phyloP scores from a whole-genome alignment of 2,888 invertebrate genomes.

The Pyrrhia umbra region DNA sequence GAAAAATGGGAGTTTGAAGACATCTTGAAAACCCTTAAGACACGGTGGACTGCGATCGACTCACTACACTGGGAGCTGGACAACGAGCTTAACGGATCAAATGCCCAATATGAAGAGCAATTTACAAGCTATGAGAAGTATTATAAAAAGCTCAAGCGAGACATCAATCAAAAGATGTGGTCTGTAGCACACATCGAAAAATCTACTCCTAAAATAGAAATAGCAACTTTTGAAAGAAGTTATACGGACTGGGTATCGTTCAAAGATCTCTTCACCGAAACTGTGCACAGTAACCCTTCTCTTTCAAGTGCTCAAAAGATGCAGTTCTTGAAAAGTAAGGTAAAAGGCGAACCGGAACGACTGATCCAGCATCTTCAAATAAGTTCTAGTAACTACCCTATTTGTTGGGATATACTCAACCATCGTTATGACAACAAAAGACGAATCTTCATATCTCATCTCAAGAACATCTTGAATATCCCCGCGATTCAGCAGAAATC shows the following conservation, averaged over 20 bases:
- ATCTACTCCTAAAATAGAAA: not conserved
- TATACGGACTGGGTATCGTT: slow-evolving; percentile 12
- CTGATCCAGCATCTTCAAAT: slow-evolving; percentile 7
- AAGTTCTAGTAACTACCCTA: not conserved
- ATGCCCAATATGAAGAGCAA: not conserved
- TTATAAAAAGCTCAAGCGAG: not conserved
- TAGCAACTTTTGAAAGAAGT: slow-evolving; percentile 1
- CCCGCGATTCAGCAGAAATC: slow-evolving; percentile 12
- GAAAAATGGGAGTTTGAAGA: slow-evolving; percentile 9
- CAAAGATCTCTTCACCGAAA: slow-evolving; percentile 17
- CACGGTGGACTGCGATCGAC: slow-evolving; percentile 11
- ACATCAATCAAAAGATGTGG: slow-evolving; percentile 4
- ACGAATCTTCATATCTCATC: slow-evolving; percentile 11
- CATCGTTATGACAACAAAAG: slow-evolving; percentile 18
- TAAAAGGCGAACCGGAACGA: not conserved
- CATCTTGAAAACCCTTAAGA: not conserved
- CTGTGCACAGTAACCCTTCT: slow-evolving; percentile 6
- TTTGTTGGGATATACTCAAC: slow-evolving; percentile 2
- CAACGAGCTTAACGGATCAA: not conserved
- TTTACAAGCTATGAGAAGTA: not conserved
- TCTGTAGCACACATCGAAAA: not conserved
- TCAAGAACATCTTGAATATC: not conserved
- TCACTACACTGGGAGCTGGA: slow-evolving; percentile 20
- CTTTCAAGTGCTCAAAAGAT: not conserved
- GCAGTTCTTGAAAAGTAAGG: not conserved